These are phyloP conservation scores for Lagocephalus sceleratus DNA, from an alignment of 2,797 vertebrate genomes.

Conservation along the genomic window DNA sequence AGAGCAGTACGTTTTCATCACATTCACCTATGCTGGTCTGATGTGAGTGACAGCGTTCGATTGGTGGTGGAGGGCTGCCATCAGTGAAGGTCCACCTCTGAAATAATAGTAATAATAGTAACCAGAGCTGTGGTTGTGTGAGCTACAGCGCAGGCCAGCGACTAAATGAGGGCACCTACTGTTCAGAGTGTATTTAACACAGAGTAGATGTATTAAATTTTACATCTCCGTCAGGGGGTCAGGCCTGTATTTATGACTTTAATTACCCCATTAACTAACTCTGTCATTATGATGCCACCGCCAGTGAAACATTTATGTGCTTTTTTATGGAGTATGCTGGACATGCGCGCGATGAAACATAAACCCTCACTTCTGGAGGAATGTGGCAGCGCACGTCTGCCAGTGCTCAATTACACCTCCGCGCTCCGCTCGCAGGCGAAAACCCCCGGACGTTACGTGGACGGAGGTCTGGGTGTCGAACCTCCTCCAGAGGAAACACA, in stretches of 20 bases:
- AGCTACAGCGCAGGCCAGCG: constrained; percentile 13
- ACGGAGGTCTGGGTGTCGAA: constrained; percentile 41
- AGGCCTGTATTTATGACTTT: constrained; percentile 66
- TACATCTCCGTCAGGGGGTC: constrained; percentile 44
- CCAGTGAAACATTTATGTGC: constrained; percentile 72
- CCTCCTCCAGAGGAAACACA: constrained; percentile 7
- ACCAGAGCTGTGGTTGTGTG: constrained; percentile 20
- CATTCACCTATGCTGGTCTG: constrained; percentile 22
- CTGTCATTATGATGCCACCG: constrained; percentile 69
- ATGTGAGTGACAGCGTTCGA: constrained; percentile 12
- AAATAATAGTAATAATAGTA: constrained; percentile 3
- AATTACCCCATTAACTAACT: constrained; percentile 71
- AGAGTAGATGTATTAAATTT: constrained; percentile 54
- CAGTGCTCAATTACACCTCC: constrained; percentile 42
- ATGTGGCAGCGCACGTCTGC: constrained; percentile 33
- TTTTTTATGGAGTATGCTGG: constrained; percentile 69
- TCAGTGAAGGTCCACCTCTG: constrained; percentile 4
- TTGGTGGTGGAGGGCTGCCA: constrained; percentile 8
- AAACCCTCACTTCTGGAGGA: constrained; percentile 66
- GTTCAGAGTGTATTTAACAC: constrained; percentile 28
- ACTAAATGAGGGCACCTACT: constrained; percentile 33
- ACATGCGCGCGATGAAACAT: constrained; percentile 61
- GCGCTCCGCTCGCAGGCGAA: constrained; percentile 17
- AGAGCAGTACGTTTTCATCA: constrained; percentile 40
- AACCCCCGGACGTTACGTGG: constrained; percentile 21